These are phyloP conservation scores for Nymphalis polychloros DNA, from an alignment of 2,888 invertebrate genomes.

Conservation along the genomic window DNA sequence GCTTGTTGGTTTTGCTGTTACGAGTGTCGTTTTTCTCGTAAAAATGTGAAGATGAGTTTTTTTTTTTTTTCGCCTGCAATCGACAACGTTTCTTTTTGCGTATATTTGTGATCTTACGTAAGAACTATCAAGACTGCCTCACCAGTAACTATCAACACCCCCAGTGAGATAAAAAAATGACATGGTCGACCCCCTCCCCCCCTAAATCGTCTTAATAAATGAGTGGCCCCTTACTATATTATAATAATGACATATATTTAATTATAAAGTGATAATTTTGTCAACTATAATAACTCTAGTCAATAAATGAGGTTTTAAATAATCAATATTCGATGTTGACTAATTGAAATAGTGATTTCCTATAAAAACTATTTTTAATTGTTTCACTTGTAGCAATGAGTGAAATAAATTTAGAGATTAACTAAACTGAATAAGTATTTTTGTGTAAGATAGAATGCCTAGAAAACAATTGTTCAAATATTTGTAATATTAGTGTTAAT, in stretches of 20 bases:
- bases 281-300: slow-evolving; percentile 18
- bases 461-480: slow-evolving; percentile 1
- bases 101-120: too few species aligned
- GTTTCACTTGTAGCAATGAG: neutral
- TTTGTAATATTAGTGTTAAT: slow-evolving; percentile 12
- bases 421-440: neutral
- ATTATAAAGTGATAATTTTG: slow-evolving; percentile 3
- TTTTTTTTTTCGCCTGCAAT: too few species aligned
- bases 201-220: too few species aligned
- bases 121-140: too few species aligned
- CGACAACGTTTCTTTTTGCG: too few species aligned
- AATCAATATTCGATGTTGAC: slow-evolving; percentile 28
- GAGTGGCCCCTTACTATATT: too few species aligned
- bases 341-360: slow-evolving; percentile 9
- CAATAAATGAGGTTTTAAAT: slow-evolving; percentile 20
- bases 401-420: neutral
- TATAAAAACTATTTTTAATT: slow-evolving; percentile 8
- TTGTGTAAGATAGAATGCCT: neutral
- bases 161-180: too few species aligned
- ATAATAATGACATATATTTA: neutral
- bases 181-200: too few species aligned
- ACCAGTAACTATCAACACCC: too few species aligned
- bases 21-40: too few species aligned
- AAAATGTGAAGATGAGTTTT: too few species aligned
- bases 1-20: too few species aligned